phyloP scores from a whole-genome alignment of 1,140 invertebrate genomes.

The Hylaeus volcanicus region DNA sequence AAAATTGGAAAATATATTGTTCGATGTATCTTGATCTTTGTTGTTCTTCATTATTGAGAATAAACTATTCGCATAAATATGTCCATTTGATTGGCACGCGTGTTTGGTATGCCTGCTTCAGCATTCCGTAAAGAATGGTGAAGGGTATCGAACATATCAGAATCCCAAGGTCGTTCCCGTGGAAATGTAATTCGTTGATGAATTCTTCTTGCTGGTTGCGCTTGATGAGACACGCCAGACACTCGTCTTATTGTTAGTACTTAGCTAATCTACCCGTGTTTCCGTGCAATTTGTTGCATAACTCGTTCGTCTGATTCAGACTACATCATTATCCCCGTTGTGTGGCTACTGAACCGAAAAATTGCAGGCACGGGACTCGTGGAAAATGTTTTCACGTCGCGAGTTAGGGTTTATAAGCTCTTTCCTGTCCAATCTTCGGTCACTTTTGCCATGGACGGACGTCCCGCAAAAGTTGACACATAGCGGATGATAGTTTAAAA shows the following conservation, averaged over 20 bases:
- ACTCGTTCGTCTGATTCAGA: constrained; percentile 34
- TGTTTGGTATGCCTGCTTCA: too few species aligned
- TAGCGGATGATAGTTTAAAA: too few species aligned
- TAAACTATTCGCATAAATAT: too few species aligned
- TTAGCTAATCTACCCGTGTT: constrained; percentile 16
- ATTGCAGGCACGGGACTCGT: background rate
- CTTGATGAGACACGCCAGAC: background rate
- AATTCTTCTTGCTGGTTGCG: background rate
- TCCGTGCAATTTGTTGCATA: constrained; percentile 33
- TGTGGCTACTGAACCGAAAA: constrained; percentile 30
- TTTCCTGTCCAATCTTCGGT: too few species aligned
- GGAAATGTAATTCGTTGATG: background rate
- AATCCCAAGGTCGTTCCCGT: background rate
- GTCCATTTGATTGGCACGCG: too few species aligned
- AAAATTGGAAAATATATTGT: too few species aligned
- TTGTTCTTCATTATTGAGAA: too few species aligned
- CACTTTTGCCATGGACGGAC: too few species aligned
- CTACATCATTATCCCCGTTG: constrained; percentile 17
- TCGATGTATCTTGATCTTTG: too few species aligned
- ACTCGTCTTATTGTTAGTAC: background rate
- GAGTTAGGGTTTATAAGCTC: background rate
- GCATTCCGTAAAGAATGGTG: background rate
- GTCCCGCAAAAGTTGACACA: too few species aligned
- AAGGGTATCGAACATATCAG: background rate
- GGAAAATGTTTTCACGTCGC: background rate